These are phyloP conservation scores for Nyctibius grandis DNA, from an alignment of 2,797 vertebrate genomes.

Conservation along the genomic window DNA sequence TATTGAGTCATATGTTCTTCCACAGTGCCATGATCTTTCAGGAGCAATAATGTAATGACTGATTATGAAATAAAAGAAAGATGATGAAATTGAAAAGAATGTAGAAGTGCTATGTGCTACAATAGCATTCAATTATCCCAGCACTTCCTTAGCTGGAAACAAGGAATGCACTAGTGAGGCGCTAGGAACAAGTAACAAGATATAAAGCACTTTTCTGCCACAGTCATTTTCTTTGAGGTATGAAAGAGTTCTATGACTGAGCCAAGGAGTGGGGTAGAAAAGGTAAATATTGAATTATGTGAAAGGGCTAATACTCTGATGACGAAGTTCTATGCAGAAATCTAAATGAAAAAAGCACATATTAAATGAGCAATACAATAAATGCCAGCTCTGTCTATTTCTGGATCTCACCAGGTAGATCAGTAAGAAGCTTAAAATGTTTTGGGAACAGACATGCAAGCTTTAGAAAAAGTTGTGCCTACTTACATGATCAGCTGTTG, in stretches of 20 bases:
- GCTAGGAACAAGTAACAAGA: neutral
- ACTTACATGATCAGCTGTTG: neutral
- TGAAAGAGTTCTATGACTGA: neutral
- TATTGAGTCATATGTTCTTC: neutral
- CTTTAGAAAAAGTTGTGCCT: neutral
- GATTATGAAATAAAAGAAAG: neutral
- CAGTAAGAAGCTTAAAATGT: neutral
- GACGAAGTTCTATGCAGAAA: neutral
- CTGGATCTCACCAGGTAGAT: neutral
- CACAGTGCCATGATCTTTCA: neutral
- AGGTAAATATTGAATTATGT: neutral
- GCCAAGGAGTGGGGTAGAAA: neutral
- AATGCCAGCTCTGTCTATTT: neutral
- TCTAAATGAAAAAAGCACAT: neutral
- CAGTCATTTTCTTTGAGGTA: neutral
- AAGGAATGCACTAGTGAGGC: neutral
- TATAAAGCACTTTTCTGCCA: neutral
- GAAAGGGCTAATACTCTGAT: neutral
- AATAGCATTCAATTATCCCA: neutral
- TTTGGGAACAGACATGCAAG: neutral
- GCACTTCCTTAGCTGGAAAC: neutral
- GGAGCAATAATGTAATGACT: neutral
- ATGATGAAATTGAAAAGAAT: neutral
- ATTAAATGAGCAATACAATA: neutral
- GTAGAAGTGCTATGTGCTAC: neutral